These are phyloP conservation scores for Adelognathus sp. DNA, from an alignment of 2,888 invertebrate species.

Conservation along the genomic window DNA sequence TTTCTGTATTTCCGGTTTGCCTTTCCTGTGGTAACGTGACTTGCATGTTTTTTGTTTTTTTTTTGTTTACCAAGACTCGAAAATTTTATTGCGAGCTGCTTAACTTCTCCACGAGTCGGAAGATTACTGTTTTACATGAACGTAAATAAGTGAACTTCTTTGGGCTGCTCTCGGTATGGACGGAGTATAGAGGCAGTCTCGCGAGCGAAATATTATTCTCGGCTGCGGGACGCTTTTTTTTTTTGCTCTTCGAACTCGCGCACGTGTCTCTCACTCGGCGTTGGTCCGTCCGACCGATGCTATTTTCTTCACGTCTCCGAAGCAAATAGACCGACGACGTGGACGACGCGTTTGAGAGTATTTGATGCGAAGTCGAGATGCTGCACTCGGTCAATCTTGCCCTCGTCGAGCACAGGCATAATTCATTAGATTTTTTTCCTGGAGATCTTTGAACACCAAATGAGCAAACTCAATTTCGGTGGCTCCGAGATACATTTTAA, in stretches of 20 bases:
- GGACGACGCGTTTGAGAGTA: neutral
- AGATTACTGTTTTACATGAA: neutral
- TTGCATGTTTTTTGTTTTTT: neutral
- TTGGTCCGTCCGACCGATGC: constrained; percentile 65
- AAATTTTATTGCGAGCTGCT: too few species aligned
- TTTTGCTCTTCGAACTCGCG: constrained; percentile 36
- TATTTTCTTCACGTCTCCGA: constrained; percentile 70
- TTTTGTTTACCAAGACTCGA: neutral
- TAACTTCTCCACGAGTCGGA: too few species aligned
- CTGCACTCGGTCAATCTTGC: constrained; percentile 16
- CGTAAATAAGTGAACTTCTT: neutral
- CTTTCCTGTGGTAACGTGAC: neutral
- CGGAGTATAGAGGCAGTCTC: neutral
- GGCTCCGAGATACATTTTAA: too few species aligned
- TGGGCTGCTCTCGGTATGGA: neutral
- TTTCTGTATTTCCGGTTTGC: too few species aligned
- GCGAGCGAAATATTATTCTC: constrained; percentile 28
- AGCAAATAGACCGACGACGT: constrained; percentile 44
- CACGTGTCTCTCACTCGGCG: constrained; percentile 61
- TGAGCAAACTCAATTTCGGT: too few species aligned
- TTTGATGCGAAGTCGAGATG: neutral
- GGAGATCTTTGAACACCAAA: too few species aligned
- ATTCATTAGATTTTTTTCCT: constrained; percentile 13
- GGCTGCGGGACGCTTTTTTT: constrained; percentile 30
- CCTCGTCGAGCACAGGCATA: neutral